These are phyloP conservation scores for Agelastica alni DNA, from an alignment of 2,888 invertebrate genomes.

Conservation along the genomic window DNA sequence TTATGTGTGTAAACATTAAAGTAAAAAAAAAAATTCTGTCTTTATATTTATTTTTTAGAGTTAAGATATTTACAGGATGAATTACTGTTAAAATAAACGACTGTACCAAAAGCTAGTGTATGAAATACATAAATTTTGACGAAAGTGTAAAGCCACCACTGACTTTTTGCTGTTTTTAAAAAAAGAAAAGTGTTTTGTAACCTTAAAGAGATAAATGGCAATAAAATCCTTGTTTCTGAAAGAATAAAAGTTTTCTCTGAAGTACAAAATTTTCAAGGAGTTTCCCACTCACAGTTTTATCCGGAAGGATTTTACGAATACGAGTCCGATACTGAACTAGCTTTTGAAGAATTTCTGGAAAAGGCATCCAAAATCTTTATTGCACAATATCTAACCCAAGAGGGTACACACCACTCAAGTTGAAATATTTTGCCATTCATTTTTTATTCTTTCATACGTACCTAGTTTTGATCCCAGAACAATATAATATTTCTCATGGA, in stretches of 20 bases:
- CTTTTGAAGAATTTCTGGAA: slow-evolving; percentile 29
- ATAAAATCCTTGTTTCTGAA: slow-evolving; percentile 1
- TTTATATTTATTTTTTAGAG: no score
- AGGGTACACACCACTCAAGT: slow-evolving; percentile 37
- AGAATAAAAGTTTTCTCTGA: not conserved
- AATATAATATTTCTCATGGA: not conserved
- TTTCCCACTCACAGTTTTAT: not conserved
- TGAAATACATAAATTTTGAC: no score
- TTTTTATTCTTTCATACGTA: slow-evolving; percentile 19
- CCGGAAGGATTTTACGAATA: not conserved
- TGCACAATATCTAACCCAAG: slow-evolving; percentile 46
- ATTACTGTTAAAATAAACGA: no score
- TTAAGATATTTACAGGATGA: no score
- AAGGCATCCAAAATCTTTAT: slow-evolving; percentile 44
- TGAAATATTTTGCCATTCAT: slow-evolving; percentile 24
- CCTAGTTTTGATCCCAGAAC: slow-evolving; percentile 12
- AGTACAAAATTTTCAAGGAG: not conserved
- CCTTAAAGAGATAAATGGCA: not conserved
- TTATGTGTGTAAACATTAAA: no score
- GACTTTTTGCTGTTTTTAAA: no score
- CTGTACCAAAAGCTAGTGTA: no score
- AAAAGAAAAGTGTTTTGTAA: not conserved
- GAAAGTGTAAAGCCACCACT: no score
- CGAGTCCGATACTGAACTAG: slow-evolving; percentile 15
- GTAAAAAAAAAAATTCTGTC: no score